These are phyloP conservation scores for Pteropus rufus DNA, from an alignment of 2,797 vertebrate genomes.

Conservation along the genomic window DNA sequence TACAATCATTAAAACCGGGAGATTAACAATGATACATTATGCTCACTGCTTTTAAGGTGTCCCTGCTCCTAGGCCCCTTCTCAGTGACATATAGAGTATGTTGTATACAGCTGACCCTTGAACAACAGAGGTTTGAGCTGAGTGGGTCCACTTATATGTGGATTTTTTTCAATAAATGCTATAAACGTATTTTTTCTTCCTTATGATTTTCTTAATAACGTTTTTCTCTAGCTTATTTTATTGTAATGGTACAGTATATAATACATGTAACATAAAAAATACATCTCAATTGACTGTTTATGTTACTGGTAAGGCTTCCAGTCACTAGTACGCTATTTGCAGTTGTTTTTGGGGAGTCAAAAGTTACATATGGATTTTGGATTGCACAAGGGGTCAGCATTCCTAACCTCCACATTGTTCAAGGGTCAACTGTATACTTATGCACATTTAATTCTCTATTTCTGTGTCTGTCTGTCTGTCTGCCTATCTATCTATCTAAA, in stretches of 20 bases:
- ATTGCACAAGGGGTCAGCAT: neutral
- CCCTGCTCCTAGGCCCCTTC: neutral
- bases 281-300: neutral
- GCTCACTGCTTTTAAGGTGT: neutral
- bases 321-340: neutral
- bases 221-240: neutral
- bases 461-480: neutral
- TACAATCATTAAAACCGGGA: neutral
- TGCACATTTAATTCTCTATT: neutral
- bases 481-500: neutral
- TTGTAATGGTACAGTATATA: neutral
- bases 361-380: neutral
- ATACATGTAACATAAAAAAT: neutral
- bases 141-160: neutral
- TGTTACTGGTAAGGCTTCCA: neutral
- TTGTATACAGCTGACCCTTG: neutral
- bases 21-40: neutral
- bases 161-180: neutral
- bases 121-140: neutral
- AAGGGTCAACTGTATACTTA: neutral
- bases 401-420: neutral
- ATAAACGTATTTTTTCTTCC: neutral
- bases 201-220: neutral
- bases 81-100: neutral
- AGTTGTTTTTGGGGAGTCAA: neutral